Evolutionary conservation across 2,888 invertebrate genomes (phyloP).

Genomic region (Chrysodeixis includens): DNA sequence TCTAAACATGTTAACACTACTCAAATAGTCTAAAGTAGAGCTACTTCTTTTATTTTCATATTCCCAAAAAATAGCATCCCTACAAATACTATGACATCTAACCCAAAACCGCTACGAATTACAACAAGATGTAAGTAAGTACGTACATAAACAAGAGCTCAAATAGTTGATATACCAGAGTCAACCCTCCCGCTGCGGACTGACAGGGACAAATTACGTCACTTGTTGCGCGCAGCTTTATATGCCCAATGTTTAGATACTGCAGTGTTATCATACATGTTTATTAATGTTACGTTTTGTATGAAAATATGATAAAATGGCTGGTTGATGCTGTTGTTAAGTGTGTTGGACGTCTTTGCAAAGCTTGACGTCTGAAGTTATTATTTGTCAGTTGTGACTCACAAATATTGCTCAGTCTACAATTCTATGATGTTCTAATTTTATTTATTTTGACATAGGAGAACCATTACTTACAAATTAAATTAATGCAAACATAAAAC

Average conservation of each 20-base stretch:
- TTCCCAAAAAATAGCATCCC: not conserved
- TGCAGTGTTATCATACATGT: conserved; percentile 52
- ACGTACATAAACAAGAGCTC: conserved; percentile 60
- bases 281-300: conserved; percentile 51
- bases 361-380: not conserved
- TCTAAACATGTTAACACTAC: too few relatives aligned
- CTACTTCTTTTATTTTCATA: not conserved
- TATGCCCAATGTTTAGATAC: conserved; percentile 56
- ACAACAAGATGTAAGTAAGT: conserved; percentile 56
- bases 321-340: not conserved
- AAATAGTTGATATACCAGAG: conserved; percentile 61
- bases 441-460: too few relatives aligned
- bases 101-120: conserved; percentile 38
- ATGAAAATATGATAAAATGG: conserved; percentile 14
- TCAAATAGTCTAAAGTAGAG: not conserved
- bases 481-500: too few relatives aligned
- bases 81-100: conserved; percentile 8
- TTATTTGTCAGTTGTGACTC: too few relatives aligned
- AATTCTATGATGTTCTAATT: too few relatives aligned
- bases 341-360: not conserved
- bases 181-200: conserved; percentile 60
- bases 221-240: conserved; percentile 73
- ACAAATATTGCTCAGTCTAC: too few relatives aligned
- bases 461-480: too few relatives aligned
- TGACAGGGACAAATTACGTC: conserved; percentile 78